Base-by-base conservation (phyloP, 1,140 invertebrate genomes). In the Drosophila nigromelanica region DNA sequence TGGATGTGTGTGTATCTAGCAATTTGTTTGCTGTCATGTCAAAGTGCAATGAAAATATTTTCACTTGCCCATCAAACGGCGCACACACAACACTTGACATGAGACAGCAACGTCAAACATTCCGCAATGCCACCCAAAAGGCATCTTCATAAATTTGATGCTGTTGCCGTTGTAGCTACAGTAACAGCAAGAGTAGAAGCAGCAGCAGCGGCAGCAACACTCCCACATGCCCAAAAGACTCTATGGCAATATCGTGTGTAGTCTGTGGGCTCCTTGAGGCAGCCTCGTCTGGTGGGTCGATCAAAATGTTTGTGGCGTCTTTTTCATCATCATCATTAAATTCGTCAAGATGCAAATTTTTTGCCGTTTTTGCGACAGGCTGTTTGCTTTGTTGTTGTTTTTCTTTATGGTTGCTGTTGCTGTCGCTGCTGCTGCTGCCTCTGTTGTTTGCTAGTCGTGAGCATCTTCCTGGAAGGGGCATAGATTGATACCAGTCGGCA, bases 11-110 rank as follows among this genome's bases (percentile, higher is more conserved):
- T 35, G 43, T 40, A 61, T 43, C 47, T 67, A 54, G 76, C 80
- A 89, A 89, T 89, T 89, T 89, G 83, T 80, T 89, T 76, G 79
- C 83, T 89, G 83, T 89, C 83, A 89, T 89, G 83, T 83, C 83
- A 83, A 69, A 89, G 83, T 89, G 83, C 83, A 89, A 89, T 89
- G 83, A 83, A 89, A 89, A 89, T 89, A 89, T 89, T 89, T 89
- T 89, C 83, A 89, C 83, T 89, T 71, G 77, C 61, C 51, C 61
- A 67, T 67, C 69, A 67, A 55, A 70, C 69, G 62, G 37, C 35
- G 55, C 50, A 63, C 43, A 59, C 39, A 77, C 60, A 64, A 60
- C 73, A 79, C 83, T 89, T 89, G 83, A 79, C 83, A 83, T 83
- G 76, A 79, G 76, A 79, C 82, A 83, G 83, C 50, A 83, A 83